phyloP scores from a whole-genome alignment of 2,888 invertebrate species.

The Ochropleura plecta region DNA sequence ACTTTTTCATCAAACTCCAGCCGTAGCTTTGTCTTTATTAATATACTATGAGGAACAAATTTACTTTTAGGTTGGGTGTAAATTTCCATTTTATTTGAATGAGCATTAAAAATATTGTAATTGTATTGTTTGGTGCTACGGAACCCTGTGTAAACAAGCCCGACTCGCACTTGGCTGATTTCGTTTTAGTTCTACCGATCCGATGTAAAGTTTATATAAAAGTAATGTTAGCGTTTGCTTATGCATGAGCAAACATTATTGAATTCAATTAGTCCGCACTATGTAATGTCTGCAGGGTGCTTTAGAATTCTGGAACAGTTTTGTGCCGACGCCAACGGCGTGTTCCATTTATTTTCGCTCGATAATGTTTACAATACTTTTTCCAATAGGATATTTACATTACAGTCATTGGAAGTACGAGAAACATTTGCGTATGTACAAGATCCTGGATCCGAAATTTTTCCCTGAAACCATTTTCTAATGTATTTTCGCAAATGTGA shows the following conservation, averaged over 20 bases:
- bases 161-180: no score
- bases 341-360: conserved; percentile 5
- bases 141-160: no score
- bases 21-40: no score
- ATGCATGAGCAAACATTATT: conserved; percentile 8
- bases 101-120: no score
- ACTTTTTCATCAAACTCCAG: no score
- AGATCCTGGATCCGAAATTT: conserved; percentile 10
- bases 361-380: conserved; percentile 13
- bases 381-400: conserved; percentile 36
- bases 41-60: no score
- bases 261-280: conserved; percentile 27
- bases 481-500: conserved; percentile 33
- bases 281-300: conserved; percentile 2
- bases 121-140: no score
- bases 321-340: background rate
- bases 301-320: conserved; percentile 14
- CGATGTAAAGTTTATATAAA: conserved; percentile 12
- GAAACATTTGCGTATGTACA: conserved; percentile 7
- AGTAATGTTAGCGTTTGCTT: conserved; percentile 6
- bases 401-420: conserved; percentile 16
- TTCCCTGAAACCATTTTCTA: conserved; percentile 7
- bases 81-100: no score
- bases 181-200: background rate
- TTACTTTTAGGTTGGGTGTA: no score